Percentiles rank a stretch among this genome's conserved stretches.
Conservation (phyloP, 2,888 invertebrate species). For the Furcula furcula region DNA sequence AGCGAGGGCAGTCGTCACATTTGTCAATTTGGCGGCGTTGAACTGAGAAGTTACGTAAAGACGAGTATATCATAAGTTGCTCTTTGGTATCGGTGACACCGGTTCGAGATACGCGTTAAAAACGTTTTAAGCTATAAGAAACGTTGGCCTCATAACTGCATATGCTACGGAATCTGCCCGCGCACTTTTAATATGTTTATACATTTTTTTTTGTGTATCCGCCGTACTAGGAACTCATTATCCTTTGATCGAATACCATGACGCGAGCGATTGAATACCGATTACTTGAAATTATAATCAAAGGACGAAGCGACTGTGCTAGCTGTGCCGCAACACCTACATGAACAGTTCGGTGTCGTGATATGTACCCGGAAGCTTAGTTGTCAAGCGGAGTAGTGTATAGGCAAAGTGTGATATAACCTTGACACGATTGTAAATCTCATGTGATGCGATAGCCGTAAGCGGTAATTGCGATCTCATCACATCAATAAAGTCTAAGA, state of each 20-base stretch:
- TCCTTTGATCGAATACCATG: slow-evolving; percentile 23
- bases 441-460: slow-evolving; percentile 48
- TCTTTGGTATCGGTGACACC: slow-evolving; percentile 14
- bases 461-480: slow-evolving; percentile 51
- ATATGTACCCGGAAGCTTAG: slow-evolving; percentile 57
- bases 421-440: slow-evolving; percentile 59
- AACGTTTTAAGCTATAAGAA: slow-evolving; percentile 8
- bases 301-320: slow-evolving; percentile 25
- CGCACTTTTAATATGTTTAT: slow-evolving; percentile 1
- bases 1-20: slow-evolving; percentile 31
- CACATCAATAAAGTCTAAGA: slow-evolving; percentile 51
- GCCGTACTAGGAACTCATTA: slow-evolving; percentile 20
- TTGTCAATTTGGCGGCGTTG: slow-evolving; percentile 43
- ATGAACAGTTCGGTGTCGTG: slow-evolving; percentile 36
- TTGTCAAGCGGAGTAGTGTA: slow-evolving; percentile 29
- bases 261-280: slow-evolving; percentile 19
- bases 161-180: not conserved
- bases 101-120: slow-evolving; percentile 9
- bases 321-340: slow-evolving; percentile 25
- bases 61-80: slow-evolving; percentile 25
- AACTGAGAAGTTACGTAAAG: slow-evolving; percentile 44
- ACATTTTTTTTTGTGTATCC: slow-evolving; percentile 15
- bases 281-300: slow-evolving; percentile 13
- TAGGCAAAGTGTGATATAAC: slow-evolving; percentile 31
- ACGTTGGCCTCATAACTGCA: slow-evolving; percentile 7